Evolutionary conservation across 2,888 invertebrate genomes (phyloP), one percentile per base, ranked within the genome.

Genomic region (Dicycla oo): DNA sequence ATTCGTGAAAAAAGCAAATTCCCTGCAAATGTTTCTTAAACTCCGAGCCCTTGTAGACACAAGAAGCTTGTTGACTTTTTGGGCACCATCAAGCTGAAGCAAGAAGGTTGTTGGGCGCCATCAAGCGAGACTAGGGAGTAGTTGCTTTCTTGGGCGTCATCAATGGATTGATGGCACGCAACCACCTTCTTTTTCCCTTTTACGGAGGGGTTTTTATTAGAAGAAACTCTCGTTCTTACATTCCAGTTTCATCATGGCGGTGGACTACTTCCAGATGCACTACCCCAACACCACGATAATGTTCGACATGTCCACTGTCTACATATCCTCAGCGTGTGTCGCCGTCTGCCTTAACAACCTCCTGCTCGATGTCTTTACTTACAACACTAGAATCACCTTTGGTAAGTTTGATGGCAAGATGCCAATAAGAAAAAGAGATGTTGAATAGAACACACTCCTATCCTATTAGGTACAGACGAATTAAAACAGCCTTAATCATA

Each of bases 281-380:
- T 99, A 98, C 92, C 98, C 98, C 0, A 97, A 97, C 69, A 97
- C 98, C 0, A 98, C 98, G 2, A 98, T 99, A 78, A 98, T 99
- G 88, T 98, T 99, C 91, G 99, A 99, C 92, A 98, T 99, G 98
- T 98, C 98, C 20, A 97, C 98, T 80, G 98, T 98, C 54, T 99
- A 99, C 93, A 98, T 99, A 83, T 97, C 98, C n/a, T 98, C 98
- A 81, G 98, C 99, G 43, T 98, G 99, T 87, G 97, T 98, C 73
- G 98, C 99, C 5, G 99, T 99, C 11, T 95, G 98, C 79, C 97
- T 97, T 68, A 99, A 98, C 93, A 99, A 99, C 90, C 94, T 98
- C 72, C 94, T 99, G 26, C 97, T 99, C 18, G 98, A 99, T 87
- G 96, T 98, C 63, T 97, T 98, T 77, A 97, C 98, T 1, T 97